Percentiles rank a stretch among this genome's conserved stretches.
Evolutionary conservation across 2,113 vertebrate genomes (phyloP).

Genomic region (Okapia johnstoni): DNA sequence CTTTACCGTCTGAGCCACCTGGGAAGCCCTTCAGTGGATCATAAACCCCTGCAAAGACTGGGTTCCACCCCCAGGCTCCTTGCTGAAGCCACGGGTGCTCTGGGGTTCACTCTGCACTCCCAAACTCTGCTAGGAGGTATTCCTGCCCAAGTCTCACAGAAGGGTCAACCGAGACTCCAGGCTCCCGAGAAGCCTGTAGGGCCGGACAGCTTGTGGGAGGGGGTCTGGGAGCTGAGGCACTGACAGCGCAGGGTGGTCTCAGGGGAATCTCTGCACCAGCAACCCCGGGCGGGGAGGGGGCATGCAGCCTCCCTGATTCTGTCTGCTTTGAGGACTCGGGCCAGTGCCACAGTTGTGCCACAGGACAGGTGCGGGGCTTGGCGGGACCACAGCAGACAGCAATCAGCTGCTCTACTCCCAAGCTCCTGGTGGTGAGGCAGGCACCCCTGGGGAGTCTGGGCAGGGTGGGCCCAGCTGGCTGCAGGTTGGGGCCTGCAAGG

Average conservation of each 20-base stretch:
- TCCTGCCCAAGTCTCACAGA: too few relatives aligned
- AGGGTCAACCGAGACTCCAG: background rate
- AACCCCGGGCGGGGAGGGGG: fast-evolving
- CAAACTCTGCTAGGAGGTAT: background rate
- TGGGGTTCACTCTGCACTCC: background rate
- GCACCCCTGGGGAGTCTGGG: background rate
- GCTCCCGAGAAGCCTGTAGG: too few relatives aligned
- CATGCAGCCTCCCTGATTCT: background rate
- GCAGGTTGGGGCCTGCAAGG: background rate
- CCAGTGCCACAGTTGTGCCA: fast-evolving
- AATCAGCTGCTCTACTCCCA: fast-evolving
- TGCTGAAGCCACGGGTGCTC: fast-evolving
- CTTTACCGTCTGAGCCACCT: background rate
- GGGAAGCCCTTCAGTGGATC: background rate
- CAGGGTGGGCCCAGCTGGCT: background rate
- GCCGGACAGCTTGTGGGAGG: fast-evolving
- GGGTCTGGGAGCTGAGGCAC: background rate
- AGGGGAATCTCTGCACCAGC: background rate
- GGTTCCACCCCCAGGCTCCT: background rate
- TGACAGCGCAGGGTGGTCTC: background rate
- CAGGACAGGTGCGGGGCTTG: background rate
- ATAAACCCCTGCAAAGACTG: background rate
- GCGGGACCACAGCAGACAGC: fast-evolving
- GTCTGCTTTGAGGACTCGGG: background rate
- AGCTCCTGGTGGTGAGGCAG: background rate